These are phyloP conservation scores for Sesia bembeciformis DNA, from an alignment of 2,888 invertebrate genomes.

Conservation along the genomic window DNA sequence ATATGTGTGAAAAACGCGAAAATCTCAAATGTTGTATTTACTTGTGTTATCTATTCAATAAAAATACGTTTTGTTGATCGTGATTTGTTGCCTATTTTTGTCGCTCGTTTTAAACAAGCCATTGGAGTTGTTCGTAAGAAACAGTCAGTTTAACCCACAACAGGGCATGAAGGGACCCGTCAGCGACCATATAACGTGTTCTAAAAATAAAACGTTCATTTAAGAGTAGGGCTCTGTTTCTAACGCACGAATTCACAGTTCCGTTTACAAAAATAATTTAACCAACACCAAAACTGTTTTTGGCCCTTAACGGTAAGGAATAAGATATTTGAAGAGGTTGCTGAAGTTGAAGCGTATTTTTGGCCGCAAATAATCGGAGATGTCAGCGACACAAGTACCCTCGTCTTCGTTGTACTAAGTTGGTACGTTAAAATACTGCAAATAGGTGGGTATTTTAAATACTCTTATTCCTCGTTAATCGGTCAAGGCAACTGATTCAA, in stretches of 20 bases:
- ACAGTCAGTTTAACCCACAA: no score
- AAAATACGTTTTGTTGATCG: no score
- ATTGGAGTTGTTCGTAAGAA: no score
- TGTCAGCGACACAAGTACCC: slow-evolving; percentile 7
- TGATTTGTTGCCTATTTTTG: no score
- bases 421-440: background rate
- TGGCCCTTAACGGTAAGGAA: background rate
- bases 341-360: background rate
- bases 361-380: slow-evolving; percentile 4
- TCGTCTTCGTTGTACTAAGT: slow-evolving; percentile 1
- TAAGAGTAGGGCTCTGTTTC: background rate
- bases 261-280: background rate
- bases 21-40: no score
- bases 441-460: no score
- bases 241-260: background rate
- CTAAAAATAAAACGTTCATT: background rate
- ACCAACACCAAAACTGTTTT: background rate
- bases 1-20: no score
- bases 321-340: background rate
- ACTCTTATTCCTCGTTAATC: no score
- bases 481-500: no score
- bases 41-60: no score
- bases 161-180: no score
- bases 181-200: background rate
- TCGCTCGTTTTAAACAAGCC: no score